These are phyloP conservation scores for Poicephalus gulielmi DNA, from an alignment of 2,113 vertebrate genomes.

Conservation along the genomic window DNA sequence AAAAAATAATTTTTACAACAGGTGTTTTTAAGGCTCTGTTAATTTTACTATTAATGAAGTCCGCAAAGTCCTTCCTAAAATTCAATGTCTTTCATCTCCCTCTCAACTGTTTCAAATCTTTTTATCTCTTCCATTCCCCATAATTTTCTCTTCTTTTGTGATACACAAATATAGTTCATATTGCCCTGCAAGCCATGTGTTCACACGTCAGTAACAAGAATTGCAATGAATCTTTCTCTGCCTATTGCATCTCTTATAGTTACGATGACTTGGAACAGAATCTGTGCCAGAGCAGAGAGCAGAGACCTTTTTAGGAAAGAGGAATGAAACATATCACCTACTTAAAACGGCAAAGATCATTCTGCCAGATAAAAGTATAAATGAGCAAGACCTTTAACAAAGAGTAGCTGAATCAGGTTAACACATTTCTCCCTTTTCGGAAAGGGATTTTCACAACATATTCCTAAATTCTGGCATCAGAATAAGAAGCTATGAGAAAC, in stretches of 20 bases:
- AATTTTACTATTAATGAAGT: not conserved
- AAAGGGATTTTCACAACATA: not conserved
- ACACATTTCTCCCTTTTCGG: not conserved
- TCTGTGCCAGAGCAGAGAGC: not conserved
- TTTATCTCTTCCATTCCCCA: not conserved
- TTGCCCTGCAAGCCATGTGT: not conserved
- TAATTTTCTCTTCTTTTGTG: not conserved
- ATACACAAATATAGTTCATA: not conserved
- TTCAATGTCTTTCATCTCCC: not conserved
- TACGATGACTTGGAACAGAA: not conserved
- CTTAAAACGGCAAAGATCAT: constrained; percentile 17
- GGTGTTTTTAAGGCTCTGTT: not conserved
- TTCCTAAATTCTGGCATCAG: not conserved
- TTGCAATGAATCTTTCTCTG: not conserved
- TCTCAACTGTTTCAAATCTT: not conserved
- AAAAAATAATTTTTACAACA: not conserved
- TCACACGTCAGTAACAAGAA: not conserved
- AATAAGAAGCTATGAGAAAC: not conserved
- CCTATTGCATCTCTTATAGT: not conserved
- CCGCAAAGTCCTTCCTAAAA: not conserved
- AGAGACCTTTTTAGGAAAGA: not conserved
- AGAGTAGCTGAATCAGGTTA: not conserved
- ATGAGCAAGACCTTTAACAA: constrained; percentile 42
- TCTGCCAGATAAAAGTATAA: constrained; percentile 43
- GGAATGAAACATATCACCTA: not conserved